Conservation (phyloP, 1,140 invertebrate species). For the Schlechtendalia chinensis region DNA sequence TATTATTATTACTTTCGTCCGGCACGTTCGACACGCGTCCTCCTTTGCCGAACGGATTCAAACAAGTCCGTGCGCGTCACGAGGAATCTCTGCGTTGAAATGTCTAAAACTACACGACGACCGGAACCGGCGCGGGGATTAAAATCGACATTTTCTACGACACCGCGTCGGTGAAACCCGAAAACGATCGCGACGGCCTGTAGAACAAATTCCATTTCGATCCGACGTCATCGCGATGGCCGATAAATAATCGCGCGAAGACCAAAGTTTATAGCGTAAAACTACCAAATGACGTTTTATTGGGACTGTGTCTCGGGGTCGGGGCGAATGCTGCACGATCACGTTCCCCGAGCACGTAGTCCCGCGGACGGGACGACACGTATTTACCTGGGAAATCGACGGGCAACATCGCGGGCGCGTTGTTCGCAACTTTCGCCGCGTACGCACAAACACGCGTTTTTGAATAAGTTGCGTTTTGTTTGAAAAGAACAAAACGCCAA, state of each 20-base stretch:
- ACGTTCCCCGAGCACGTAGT: conserved; percentile 35
- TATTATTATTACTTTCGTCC: too few relatives aligned
- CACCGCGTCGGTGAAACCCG: too few relatives aligned
- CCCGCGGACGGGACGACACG: conserved; percentile 10
- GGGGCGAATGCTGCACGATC: neutral
- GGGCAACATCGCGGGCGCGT: neutral
- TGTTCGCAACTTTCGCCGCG: conserved; percentile 8
- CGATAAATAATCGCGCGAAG: conserved; percentile 28
- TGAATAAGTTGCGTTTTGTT: conserved; percentile 33
- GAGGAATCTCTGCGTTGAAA: too few relatives aligned
- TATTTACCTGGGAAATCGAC: conserved; percentile 42
- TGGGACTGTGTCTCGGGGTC: conserved; percentile 7
- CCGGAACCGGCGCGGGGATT: too few relatives aligned
- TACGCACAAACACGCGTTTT: conserved; percentile 25
- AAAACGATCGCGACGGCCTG: too few relatives aligned
- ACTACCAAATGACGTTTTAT: conserved; percentile 43
- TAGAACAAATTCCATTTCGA: too few relatives aligned
- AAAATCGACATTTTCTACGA: too few relatives aligned
- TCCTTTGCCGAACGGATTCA: too few relatives aligned
- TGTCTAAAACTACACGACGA: too few relatives aligned
- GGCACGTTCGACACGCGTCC: too few relatives aligned
- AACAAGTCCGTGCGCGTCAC: too few relatives aligned
- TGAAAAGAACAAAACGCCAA: neutral
- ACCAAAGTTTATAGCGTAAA: conserved; percentile 39
- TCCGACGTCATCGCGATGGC: neutral